Percentiles rank a stretch among this genome's conserved stretches.
These are phyloP conservation scores for Chromoteleia sp. DNA, from an alignment of 2,888 invertebrate species.

Conservation along the genomic window DNA sequence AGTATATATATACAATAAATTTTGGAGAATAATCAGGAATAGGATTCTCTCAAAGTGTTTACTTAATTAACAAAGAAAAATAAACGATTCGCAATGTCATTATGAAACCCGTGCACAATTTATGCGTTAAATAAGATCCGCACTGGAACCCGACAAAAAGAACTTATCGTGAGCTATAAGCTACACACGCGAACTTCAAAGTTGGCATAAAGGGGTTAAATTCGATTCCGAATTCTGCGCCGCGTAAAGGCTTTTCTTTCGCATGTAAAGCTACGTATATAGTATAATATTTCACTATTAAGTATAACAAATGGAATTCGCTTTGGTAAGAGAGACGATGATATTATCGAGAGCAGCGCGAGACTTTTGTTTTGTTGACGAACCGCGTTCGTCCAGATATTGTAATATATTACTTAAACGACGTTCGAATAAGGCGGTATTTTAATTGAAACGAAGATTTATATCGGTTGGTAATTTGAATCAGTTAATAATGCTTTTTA, in stretches of 20 bases:
- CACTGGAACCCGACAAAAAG: slow-evolving; percentile 3
- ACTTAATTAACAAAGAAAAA: background rate
- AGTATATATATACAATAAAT: too few relatives aligned
- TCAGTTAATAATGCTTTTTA: slow-evolving; percentile 24
- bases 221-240: slow-evolving; percentile 4
- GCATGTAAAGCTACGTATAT: slow-evolving; percentile 26
- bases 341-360: slow-evolving; percentile 24
- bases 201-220: slow-evolving; percentile 10
- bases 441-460: slow-evolving; percentile 43
- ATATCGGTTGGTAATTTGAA: slow-evolving; percentile 26
- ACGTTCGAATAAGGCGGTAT: background rate
- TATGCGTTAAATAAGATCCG: background rate
- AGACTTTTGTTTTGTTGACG: slow-evolving; percentile 30
- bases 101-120: background rate
- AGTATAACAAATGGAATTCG: slow-evolving; percentile 49
- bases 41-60: background rate
- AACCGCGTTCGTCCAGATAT: slow-evolving; percentile 49
- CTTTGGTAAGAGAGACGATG: slow-evolving; percentile 48
- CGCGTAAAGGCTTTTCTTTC: slow-evolving; percentile 24
- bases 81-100: background rate
- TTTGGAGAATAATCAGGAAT: too few relatives aligned
- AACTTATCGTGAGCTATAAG: slow-evolving; percentile 22
- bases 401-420: slow-evolving; percentile 31
- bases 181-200: background rate
- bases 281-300: slow-evolving; percentile 27